Conservation (phyloP, 2,888 invertebrate genomes). For the Nowickia ferox region DNA sequence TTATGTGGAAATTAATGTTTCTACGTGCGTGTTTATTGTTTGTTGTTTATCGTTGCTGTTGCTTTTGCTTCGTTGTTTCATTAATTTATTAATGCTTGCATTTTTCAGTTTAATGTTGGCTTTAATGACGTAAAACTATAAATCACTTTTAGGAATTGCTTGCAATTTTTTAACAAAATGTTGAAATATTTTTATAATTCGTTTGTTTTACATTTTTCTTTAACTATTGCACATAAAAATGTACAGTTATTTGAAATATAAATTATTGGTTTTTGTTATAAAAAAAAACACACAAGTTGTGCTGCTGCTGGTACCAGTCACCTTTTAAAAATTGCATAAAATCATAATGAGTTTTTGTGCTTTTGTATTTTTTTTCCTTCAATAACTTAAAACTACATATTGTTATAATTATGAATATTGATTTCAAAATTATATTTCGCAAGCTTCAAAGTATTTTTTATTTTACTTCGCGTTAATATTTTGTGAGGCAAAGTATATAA, state of each 20-base stretch:
- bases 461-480: no score
- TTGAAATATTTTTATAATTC: slow-evolving; percentile 18
- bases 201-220: slow-evolving; percentile 8
- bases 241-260: slow-evolving; percentile 31
- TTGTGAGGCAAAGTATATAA: no score
- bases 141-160: slow-evolving; percentile 55
- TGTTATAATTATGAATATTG: no score
- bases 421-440: no score
- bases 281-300: neutral
- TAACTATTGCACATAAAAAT: slow-evolving; percentile 40
- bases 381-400: neutral
- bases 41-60: slow-evolving; percentile 14
- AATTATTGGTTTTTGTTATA: slow-evolving; percentile 30
- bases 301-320: slow-evolving; percentile 23
- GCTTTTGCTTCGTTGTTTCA: slow-evolving; percentile 49
- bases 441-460: no score
- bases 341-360: neutral
- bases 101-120: slow-evolving; percentile 47
- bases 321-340: slow-evolving; percentile 6
- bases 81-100: slow-evolving; percentile 59
- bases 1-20: slow-evolving; percentile 58
- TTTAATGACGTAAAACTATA: slow-evolving; percentile 54
- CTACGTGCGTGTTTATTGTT: slow-evolving; percentile 58
- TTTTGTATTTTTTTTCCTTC: neutral
- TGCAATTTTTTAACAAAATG: slow-evolving; percentile 28